These are phyloP conservation scores for Poeciliopsis retropinna DNA, from an alignment of 2,113 vertebrate species.

Conservation along the genomic window DNA sequence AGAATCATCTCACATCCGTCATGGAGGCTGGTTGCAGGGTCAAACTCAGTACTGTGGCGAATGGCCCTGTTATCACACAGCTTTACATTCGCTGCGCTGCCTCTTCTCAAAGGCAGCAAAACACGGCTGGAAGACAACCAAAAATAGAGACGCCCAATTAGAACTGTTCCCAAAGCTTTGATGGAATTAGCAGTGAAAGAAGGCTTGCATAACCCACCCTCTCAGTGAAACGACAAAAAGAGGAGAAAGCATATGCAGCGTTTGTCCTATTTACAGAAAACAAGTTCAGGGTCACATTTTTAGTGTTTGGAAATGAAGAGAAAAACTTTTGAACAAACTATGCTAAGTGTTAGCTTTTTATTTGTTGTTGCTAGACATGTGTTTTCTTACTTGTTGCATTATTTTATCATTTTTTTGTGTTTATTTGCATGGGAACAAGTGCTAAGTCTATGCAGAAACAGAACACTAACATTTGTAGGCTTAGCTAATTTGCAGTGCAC, in stretches of 20 bases:
- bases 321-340: conserved; percentile 35
- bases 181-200: conserved; percentile 77
- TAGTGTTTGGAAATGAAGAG: conserved; percentile 25
- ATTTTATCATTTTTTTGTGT: not conserved
- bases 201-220: conserved; percentile 74
- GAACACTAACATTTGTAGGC: too few relatives aligned
- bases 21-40: conserved; percentile 78
- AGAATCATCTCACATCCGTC: conserved; percentile 78
- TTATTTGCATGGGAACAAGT: too few relatives aligned
- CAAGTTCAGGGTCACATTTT: conserved; percentile 66
- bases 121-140: conserved; percentile 74
- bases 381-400: conserved; percentile 7
- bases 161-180: conserved; percentile 76
- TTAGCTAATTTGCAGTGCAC: too few relatives aligned
- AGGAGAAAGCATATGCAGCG: conserved; percentile 70
- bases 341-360: conserved; percentile 21
- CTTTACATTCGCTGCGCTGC: conserved; percentile 71
- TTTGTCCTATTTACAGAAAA: conserved; percentile 75
- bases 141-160: conserved; percentile 80
- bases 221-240: conserved; percentile 60
- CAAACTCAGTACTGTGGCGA: conserved; percentile 79
- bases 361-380: conserved; percentile 11
- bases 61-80: conserved; percentile 73
- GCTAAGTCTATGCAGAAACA: too few relatives aligned
- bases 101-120: conserved; percentile 73